Evolutionary conservation across 2,113 vertebrate species (phyloP).

Genomic region (Anoura caudifer): DNA sequence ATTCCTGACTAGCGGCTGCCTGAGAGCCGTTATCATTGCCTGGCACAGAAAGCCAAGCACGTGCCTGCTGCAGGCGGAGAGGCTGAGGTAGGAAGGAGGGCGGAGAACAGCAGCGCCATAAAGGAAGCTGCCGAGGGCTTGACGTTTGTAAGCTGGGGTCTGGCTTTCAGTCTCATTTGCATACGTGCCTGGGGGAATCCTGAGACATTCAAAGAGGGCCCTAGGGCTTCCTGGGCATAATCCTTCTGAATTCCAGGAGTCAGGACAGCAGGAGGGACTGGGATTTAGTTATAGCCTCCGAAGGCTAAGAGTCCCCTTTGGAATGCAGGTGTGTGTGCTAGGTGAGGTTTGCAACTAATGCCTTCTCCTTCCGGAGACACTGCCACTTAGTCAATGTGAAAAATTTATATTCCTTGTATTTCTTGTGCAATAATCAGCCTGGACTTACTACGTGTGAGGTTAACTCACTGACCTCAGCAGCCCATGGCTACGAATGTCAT

Average conservation of each 20-base stretch:
- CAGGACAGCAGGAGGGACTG: background rate
- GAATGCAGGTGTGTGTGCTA: background rate
- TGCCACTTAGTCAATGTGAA: background rate
- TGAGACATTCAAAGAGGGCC: background rate
- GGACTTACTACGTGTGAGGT: background rate
- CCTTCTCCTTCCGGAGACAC: background rate
- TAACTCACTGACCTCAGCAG: background rate
- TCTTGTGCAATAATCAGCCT: background rate
- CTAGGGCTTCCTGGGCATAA: background rate
- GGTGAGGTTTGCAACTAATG: background rate
- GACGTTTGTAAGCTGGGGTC: background rate
- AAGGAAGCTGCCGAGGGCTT: background rate
- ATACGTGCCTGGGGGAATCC: background rate
- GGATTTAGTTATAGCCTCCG: background rate
- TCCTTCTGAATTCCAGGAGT: background rate
- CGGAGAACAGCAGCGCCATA: background rate
- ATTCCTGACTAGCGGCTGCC: constrained; percentile 45
- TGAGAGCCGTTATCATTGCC: background rate
- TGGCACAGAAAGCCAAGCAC: background rate
- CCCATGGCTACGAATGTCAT: background rate
- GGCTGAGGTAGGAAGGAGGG: background rate
- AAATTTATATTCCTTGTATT: background rate
- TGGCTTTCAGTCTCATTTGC: background rate
- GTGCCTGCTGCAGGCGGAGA: background rate
- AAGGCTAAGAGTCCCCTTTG: background rate